A percentile compares a stretch with the other conserved stretches of the same genome.
phyloP scores from a whole-genome alignment of 1,140 invertebrate species.

The Drosophila mauritiana region DNA sequence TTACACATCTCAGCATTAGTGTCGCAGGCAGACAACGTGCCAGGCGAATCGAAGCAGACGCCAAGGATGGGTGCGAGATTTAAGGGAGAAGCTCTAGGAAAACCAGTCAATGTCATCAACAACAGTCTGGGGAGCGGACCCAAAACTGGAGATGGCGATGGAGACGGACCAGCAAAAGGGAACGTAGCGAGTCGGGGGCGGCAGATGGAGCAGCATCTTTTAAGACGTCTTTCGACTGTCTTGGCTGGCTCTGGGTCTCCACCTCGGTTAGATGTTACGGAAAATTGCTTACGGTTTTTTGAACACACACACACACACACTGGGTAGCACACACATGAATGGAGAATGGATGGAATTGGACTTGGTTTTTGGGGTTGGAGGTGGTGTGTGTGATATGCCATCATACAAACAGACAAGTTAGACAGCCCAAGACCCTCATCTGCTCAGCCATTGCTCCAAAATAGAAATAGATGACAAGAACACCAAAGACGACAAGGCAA shows the following conservation, averaged over 20 bases:
- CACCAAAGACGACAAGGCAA: conserved; percentile 73
- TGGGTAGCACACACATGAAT: conserved; percentile 70
- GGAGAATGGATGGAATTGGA: conserved; percentile 30
- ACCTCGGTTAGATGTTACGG: conserved; percentile 78
- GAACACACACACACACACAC: conserved; percentile 53
- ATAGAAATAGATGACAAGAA: conserved; percentile 83
- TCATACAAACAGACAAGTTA: conserved; percentile 83
- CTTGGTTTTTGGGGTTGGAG: not conserved
- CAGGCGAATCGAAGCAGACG: conserved; percentile 71
- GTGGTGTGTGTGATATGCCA: conserved; percentile 44
- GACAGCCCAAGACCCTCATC: conserved; percentile 81
- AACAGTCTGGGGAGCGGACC: conserved; percentile 32
- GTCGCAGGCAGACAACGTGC: conserved; percentile 74
- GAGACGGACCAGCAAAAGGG: conserved; percentile 23
- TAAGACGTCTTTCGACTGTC: conserved; percentile 67
- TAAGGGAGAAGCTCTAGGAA: conserved; percentile 43
- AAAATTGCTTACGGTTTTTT: conserved; percentile 84
- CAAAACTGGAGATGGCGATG: conserved; percentile 7
- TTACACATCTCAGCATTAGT: conserved; percentile 78
- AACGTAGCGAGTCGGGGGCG: conserved; percentile 11
- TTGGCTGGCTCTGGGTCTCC: conserved; percentile 49
- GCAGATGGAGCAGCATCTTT: conserved; percentile 56
- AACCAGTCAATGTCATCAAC: conserved; percentile 75
- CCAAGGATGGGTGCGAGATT: conserved; percentile 21
- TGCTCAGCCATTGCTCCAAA: conserved; percentile 77